phyloP scores from a whole-genome alignment of 1,140 invertebrate genomes.

The Trichomalopsis sarcophagae region DNA sequence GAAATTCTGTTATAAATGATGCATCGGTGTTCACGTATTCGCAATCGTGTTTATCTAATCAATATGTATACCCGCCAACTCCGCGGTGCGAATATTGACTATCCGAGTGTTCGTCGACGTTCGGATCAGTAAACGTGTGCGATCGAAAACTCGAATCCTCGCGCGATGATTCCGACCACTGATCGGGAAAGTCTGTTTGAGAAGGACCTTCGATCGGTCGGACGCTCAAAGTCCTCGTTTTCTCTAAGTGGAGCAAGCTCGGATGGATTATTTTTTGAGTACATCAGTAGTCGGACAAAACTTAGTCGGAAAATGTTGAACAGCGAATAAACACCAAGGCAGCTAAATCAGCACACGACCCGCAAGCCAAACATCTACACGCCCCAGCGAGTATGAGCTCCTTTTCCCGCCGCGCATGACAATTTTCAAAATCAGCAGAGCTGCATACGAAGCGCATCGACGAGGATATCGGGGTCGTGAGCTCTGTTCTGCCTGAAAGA shows the following conservation, averaged over 20 bases:
- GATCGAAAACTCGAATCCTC: background rate
- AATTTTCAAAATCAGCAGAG: conserved; percentile 12
- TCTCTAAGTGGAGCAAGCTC: too few species aligned
- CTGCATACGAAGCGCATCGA: background rate
- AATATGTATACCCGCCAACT: conserved; percentile 2
- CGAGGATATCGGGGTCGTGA: conserved; percentile 30
- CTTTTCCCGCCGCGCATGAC: background rate
- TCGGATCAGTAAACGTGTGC: conserved; percentile 36
- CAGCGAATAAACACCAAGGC: too few species aligned
- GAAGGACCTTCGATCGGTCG: too few species aligned
- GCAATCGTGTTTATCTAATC: conserved; percentile 33
- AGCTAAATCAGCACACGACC: background rate
- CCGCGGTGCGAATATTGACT: conserved; percentile 20
- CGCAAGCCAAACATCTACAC: background rate
- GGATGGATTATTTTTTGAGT: too few species aligned
- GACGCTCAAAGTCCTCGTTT: too few species aligned
- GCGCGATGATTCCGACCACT: background rate
- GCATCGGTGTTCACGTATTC: too few species aligned
- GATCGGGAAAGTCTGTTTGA: too few species aligned
- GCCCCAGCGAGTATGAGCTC: background rate
- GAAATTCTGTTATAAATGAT: too few species aligned
- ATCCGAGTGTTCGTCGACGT: background rate
- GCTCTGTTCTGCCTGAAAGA: conserved; percentile 54
- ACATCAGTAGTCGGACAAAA: too few species aligned
- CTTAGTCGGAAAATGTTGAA: too few species aligned